Evolutionary conservation across 2,113 vertebrate genomes (phyloP), one percentile per base, ranked within the genome.

Genomic region (Candoia aspera): DNA sequence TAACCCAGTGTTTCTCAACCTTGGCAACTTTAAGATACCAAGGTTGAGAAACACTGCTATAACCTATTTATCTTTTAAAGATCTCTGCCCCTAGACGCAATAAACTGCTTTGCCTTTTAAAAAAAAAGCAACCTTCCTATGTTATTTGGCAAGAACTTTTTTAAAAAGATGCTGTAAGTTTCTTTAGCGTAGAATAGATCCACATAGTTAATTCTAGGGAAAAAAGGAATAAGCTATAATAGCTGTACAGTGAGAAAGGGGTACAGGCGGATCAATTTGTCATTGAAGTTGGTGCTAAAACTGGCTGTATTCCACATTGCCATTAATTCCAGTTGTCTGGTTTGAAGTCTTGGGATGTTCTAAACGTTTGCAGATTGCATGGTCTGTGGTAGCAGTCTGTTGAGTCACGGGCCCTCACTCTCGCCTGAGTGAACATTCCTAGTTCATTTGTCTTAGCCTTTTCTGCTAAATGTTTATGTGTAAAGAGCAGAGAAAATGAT

Each of bases 81-180:
- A 17, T 92, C 3, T 91, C 42, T 68, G 57, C 87, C 94, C 84
- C 37, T 64, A 23, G 58, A 79, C 15, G 79, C 0, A 89, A 91
- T 92, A 93, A 87, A 93, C 94, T 94, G 59, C 92, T 91, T 87
- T 33, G 19, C 42, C 26, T 64, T 88, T 68, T 90, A 84, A 11
- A 2, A 29, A 49, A 88, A 33, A 58, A 42, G 91, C 0, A 13
- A 8, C 1, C 33, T 42, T 17, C 73, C 42, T 42, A 79, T 79
- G 37, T 42, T 79, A 17, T 42, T 42, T 79, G 42, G 73, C 3
- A 8, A 79, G 33, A 79, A 79, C 73, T 79, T 79, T 79, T 79
- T 42, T 37, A 84, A 55, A 55, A 58, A 37, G 4, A 9, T 0
- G 8, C 55, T 93, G 23, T 85, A 89, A 64, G 58, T 90, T 84